Evolutionary conservation across 2,113 vertebrate species (phyloP).

Genomic region (Carassius carassius): DNA sequence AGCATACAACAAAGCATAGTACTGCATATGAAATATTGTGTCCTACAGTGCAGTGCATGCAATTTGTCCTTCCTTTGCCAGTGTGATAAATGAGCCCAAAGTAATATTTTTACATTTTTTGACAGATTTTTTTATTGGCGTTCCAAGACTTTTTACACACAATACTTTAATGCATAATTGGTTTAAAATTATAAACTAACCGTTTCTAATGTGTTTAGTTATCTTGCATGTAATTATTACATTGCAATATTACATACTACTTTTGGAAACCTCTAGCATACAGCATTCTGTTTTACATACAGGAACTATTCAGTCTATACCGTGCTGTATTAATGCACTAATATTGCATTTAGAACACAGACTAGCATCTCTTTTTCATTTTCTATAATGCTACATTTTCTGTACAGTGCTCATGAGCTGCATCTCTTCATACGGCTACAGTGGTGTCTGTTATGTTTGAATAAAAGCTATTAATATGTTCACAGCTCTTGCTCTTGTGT

Average conservation of each 20-base stretch:
- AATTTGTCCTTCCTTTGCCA: too few species aligned
- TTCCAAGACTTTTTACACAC: neutral
- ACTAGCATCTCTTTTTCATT: neutral
- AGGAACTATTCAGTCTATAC: neutral
- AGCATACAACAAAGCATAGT: neutral
- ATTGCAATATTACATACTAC: neutral
- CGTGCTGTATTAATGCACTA: neutral
- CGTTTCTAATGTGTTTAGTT: neutral
- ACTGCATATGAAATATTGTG: neutral
- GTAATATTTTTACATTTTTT: neutral
- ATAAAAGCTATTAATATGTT: conserved; percentile 25
- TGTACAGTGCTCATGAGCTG: neutral
- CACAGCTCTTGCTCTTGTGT: neutral
- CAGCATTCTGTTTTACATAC: neutral
- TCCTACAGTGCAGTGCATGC: neutral
- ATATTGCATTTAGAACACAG: neutral
- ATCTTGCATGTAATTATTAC: neutral
- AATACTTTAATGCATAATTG: neutral
- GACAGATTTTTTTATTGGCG: neutral
- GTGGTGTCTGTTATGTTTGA: conserved; percentile 11
- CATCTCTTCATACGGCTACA: neutral
- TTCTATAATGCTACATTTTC: neutral
- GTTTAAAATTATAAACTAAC: neutral
- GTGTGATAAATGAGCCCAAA: neutral
- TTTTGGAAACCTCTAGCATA: neutral